Conservation (phyloP, 2,113 vertebrate species). For the Ciconia boyciana region DNA sequence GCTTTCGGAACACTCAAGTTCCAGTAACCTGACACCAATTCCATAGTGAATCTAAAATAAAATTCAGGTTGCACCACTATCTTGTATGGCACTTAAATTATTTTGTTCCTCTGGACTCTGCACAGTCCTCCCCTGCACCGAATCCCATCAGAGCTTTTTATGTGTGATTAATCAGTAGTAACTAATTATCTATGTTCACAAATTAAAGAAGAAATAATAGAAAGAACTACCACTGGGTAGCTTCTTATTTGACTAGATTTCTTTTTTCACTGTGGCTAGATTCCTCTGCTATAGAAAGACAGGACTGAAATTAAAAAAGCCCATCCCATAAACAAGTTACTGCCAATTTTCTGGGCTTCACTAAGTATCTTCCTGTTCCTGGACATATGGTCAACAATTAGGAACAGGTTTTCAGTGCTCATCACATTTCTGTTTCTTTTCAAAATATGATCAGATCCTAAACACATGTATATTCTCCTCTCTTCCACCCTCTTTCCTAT, state of each 20-base stretch:
- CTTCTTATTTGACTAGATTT: not conserved
- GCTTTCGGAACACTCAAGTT: not conserved
- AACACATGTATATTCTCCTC: not conserved
- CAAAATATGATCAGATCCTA: not conserved
- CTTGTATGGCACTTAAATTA: not conserved
- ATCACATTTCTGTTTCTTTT: not conserved
- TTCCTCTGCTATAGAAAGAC: not conserved
- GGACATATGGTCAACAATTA: not conserved
- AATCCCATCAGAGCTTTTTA: slow-evolving; percentile 33
- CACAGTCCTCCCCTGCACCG: not conserved
- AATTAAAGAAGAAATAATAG: not conserved
- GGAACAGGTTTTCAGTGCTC: not conserved
- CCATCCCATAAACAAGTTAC: not conserved
- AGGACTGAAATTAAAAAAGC: not conserved
- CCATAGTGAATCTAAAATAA: not conserved
- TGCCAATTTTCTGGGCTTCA: not conserved
- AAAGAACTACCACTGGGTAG: not conserved
- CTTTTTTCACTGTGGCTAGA: not conserved
- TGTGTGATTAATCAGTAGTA: slow-evolving; percentile 50
- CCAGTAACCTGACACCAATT: slow-evolving; percentile 4
- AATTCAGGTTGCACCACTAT: not conserved
- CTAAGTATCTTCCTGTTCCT: not conserved
- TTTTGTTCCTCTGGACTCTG: not conserved
- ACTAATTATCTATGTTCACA: not conserved
- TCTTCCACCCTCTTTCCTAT: not conserved